phyloP scores from a whole-genome alignment of 2,888 invertebrate genomes.

The Caenorhabditis becei region DNA sequence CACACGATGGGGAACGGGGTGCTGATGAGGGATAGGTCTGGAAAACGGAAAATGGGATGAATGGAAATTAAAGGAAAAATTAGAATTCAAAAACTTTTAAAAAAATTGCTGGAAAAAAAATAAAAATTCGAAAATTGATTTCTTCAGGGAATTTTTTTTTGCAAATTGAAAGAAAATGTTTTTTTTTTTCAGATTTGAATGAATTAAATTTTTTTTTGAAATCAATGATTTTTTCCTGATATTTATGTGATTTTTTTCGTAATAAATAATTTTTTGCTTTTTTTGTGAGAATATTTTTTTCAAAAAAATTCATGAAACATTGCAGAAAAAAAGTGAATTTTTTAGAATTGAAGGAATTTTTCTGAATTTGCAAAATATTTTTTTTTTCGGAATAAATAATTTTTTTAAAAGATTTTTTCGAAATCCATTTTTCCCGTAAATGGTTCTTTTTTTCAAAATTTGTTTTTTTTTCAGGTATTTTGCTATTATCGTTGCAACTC shows the following conservation, averaged over 20 bases:
- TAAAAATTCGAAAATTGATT: not conserved
- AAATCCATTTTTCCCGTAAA: not conserved
- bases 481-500: no score
- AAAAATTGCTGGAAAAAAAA: conserved; percentile 13
- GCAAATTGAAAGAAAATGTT: not conserved
- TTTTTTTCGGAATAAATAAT: no score
- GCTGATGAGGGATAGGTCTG: conserved; percentile 67
- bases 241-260: no score
- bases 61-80: not conserved
- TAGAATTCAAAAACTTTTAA: not conserved
- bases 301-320: no score
- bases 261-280: no score
- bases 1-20: conserved; percentile 71
- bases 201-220: not conserved
- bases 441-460: not conserved
- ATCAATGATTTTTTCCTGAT: no score
- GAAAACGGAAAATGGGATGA: not conserved
- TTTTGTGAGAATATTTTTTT: no score
- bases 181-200: conserved; percentile 3
- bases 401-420: not conserved
- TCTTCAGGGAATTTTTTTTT: no score
- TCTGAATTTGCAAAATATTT: no score
- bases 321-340: no score
- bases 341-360: no score
- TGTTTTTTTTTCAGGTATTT: no score